Conservation (phyloP, 2,113 vertebrate species). For the Hemicordylus capensis region DNA sequence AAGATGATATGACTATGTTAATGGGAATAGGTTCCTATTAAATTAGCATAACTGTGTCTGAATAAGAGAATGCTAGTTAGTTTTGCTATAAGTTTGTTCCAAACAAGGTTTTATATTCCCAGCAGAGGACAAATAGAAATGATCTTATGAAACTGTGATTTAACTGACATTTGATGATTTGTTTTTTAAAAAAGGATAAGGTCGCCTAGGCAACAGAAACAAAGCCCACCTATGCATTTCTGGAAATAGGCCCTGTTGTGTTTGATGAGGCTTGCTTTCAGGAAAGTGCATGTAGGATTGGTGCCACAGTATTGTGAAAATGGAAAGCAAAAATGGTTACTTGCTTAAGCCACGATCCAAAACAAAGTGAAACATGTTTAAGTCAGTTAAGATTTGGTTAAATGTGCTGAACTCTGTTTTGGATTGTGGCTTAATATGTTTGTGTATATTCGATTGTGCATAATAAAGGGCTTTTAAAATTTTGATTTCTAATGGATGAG, state of each 20-base stretch:
- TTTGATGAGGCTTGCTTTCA: too few relatives aligned
- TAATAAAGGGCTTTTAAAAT: background rate
- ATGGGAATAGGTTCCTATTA: background rate
- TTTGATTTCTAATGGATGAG: background rate
- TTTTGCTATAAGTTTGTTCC: slow-evolving; percentile 8
- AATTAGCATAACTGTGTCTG: background rate
- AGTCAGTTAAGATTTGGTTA: too few relatives aligned
- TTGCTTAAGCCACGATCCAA: slow-evolving; percentile 23
- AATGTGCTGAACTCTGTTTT: background rate
- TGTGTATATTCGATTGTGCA: background rate
- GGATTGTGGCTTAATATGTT: background rate
- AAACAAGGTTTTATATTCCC: background rate
- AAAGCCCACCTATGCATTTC: background rate
- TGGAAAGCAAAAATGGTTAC: slow-evolving; percentile 47
- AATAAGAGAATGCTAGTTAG: background rate
- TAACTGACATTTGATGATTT: accelerated
- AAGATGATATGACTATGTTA: background rate
- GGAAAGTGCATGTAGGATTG: too few relatives aligned
- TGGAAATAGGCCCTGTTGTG: background rate
- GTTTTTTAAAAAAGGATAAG: slow-evolving; percentile 17
- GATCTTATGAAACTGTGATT: background rate
- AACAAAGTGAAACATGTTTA: slow-evolving; percentile 4
- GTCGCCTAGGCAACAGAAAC: background rate
- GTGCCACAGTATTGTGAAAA: background rate
- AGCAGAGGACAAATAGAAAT: background rate